Evolutionary conservation across 2,113 vertebrate genomes (phyloP).

Genomic region (Brachypteracias leptosomus): DNA sequence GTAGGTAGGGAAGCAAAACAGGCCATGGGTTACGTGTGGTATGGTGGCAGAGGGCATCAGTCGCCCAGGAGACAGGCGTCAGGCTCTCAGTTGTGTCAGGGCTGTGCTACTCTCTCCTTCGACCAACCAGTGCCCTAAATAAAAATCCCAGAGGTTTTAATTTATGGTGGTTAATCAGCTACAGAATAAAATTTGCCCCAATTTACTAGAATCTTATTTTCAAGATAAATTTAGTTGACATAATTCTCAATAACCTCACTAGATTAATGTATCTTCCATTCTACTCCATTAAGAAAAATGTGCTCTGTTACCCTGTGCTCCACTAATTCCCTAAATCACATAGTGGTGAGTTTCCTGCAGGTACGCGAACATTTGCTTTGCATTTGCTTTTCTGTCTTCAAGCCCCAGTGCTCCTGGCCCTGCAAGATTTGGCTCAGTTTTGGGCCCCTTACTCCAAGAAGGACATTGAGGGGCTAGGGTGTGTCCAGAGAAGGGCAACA

Average conservation of each 20-base stretch:
- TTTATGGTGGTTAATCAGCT: background rate
- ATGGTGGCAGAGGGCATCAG: background rate
- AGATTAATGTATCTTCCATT: background rate
- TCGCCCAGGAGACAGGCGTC: background rate
- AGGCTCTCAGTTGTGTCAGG: rapidly evolving
- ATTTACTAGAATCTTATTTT: background rate
- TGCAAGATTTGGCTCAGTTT: background rate
- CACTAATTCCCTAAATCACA: background rate
- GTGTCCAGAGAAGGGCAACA: background rate
- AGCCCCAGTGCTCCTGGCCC: background rate
- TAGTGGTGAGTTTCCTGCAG: background rate
- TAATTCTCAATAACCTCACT: background rate
- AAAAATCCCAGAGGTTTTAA: background rate
- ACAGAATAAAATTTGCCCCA: background rate
- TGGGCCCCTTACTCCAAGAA: background rate
- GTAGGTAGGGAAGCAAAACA: background rate
- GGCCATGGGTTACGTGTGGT: background rate
- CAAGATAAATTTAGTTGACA: background rate
- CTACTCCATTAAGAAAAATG: background rate
- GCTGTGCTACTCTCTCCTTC: background rate
- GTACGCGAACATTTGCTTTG: rapidly evolving
- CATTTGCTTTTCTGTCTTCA: background rate
- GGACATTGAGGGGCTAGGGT: background rate
- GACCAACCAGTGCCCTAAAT: background rate
- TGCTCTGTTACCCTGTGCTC: background rate